These are phyloP conservation scores for Limosa lapponica DNA, from an alignment of 2,797 vertebrate genomes.

Conservation along the genomic window DNA sequence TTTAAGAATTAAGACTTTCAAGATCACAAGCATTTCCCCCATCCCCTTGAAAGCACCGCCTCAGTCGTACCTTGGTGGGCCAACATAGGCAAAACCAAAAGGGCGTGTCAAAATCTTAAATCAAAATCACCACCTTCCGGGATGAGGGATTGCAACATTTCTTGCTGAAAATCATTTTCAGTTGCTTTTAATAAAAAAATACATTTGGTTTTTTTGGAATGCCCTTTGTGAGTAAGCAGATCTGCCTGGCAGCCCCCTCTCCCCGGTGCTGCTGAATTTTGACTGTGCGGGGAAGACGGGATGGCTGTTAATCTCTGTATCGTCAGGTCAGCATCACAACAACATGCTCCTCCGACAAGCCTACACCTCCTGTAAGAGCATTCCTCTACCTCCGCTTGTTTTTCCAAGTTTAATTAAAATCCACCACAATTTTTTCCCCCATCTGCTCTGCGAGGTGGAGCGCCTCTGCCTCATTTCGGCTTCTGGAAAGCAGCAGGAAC, in stretches of 20 bases:
- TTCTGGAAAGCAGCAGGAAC: conserved; percentile 3
- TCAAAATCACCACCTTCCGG: background rate
- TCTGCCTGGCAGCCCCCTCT: background rate
- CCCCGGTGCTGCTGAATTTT: background rate
- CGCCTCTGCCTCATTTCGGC: background rate
- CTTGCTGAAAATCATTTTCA: background rate
- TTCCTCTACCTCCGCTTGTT: conserved; percentile 47
- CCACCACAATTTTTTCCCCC: background rate
- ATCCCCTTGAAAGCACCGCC: background rate
- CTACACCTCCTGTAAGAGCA: conserved; percentile 25
- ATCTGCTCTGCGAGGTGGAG: background rate
- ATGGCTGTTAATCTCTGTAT: conserved; percentile 19
- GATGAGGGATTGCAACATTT: accelerated
- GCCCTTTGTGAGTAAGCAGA: background rate
- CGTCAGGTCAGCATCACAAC: background rate
- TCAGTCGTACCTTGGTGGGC: background rate
- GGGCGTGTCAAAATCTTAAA: background rate
- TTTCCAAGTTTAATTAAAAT: conserved; percentile 58
- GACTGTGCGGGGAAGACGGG: background rate
- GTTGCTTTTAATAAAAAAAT: background rate
- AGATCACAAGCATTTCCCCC: background rate
- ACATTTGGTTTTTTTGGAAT: background rate
- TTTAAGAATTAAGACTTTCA: background rate
- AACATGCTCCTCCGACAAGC: conserved; percentile 23
- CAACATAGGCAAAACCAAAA: background rate